These are phyloP conservation scores for Mus spicilegus DNA, from an alignment of 2,113 vertebrate species.

Conservation along the genomic window DNA sequence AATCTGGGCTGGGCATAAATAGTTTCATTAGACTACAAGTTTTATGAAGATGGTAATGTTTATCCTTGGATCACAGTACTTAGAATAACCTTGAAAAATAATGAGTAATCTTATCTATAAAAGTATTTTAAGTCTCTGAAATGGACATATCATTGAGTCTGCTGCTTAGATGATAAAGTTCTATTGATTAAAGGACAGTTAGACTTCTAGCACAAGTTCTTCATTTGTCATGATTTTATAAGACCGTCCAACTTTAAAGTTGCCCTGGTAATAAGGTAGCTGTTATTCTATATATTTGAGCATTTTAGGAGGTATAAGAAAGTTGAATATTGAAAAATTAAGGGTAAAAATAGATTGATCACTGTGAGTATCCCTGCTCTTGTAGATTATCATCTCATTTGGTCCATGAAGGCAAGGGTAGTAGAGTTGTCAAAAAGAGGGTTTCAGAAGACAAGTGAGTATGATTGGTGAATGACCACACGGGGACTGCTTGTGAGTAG, in stretches of 20 bases:
- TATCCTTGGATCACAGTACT: neutral
- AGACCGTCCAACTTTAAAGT: neutral
- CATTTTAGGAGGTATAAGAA: neutral
- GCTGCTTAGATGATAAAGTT: neutral
- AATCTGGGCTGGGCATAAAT: neutral
- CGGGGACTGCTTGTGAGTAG: no score
- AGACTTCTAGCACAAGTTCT: neutral
- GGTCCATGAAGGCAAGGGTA: no score
- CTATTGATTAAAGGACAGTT: neutral
- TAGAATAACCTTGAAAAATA: neutral
- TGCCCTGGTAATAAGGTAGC: neutral
- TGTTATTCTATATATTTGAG: neutral
- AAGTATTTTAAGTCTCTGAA: neutral
- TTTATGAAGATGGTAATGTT: neutral
- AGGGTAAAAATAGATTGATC: neutral
- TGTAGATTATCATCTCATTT: no score
- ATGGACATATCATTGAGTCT: neutral
- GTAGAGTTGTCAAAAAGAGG: no score
- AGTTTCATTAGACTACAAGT: slow-evolving; percentile 18
- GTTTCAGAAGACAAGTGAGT: no score
- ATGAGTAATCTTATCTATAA: neutral
- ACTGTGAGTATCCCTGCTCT: no score
- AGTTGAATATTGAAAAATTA: neutral
- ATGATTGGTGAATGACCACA: no score
- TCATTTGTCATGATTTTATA: neutral